Evolutionary conservation across 2,113 vertebrate species (phyloP).

Genomic region (Picathartes gymnocephalus): DNA sequence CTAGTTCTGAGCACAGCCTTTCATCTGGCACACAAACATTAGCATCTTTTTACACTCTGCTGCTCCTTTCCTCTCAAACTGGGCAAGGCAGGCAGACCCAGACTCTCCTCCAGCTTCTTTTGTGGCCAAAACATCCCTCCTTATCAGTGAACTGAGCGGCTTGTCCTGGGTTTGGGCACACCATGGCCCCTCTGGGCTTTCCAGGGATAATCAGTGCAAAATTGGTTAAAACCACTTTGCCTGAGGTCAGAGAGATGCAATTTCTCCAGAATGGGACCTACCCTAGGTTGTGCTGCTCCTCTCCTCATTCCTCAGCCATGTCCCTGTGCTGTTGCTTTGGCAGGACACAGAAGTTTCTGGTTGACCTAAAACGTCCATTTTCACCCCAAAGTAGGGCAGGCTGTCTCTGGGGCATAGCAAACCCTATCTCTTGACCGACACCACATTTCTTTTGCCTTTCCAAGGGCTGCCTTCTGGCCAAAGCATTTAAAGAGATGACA

Average conservation of each 20-base stretch:
- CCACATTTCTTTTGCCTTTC: neutral
- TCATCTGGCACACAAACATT: neutral
- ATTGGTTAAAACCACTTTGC: neutral
- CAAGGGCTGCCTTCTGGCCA: neutral
- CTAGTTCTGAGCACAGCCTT: neutral
- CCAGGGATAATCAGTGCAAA: neutral
- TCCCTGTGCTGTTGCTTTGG: neutral
- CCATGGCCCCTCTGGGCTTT: neutral
- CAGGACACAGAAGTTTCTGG: neutral
- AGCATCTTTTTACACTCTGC: neutral
- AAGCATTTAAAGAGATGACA: neutral
- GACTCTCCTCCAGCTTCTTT: neutral
- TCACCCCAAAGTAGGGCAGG: neutral
- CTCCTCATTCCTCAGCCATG: neutral
- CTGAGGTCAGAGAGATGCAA: neutral
- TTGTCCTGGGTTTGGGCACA: neutral
- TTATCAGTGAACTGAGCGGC: fast-evolving
- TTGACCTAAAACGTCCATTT: neutral
- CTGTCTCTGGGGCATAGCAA: neutral
- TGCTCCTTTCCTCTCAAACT: neutral
- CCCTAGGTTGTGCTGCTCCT: neutral
- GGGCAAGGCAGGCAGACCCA: neutral
- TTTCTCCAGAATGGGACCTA: neutral
- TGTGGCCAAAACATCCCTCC: neutral
- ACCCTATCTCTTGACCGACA: neutral